Percentiles rank a stretch among this genome's conserved stretches.
These are phyloP conservation scores for Bursaphelenchus okinawaensis DNA, from an alignment of 2,888 invertebrate genomes.

Conservation along the genomic window DNA sequence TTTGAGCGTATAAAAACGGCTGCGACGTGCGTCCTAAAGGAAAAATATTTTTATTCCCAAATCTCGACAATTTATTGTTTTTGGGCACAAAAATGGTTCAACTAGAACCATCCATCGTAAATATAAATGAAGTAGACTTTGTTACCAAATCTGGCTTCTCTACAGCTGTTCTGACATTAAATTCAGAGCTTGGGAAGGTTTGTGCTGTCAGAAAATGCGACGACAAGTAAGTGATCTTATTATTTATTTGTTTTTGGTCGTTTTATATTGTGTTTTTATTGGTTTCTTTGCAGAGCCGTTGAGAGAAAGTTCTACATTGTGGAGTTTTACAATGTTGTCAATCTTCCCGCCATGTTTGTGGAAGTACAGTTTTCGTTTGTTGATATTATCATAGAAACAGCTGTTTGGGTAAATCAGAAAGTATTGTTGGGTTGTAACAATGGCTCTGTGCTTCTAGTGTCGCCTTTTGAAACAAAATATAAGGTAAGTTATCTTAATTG, in stretches of 20 bases:
- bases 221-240: conserved; percentile 3
- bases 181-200: conserved; percentile 9
- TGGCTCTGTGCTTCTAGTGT: conserved; percentile 26
- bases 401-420: conserved; percentile 24
- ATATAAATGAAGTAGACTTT: conserved; percentile 5
- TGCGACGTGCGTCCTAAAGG: no score
- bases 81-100: not conserved
- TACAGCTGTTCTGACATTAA: conserved; percentile 6
- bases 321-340: conserved; percentile 31
- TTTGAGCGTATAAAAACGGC: no score
- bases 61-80: no score
- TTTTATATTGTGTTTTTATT: not conserved
- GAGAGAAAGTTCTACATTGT: conserved; percentile 17
- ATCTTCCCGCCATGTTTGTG: conserved; percentile 24
- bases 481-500: conserved; percentile 17
- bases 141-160: not conserved
- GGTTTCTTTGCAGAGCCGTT: not conserved
- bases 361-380: conserved; percentile 22
- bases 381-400: conserved; percentile 16
- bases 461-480: conserved; percentile 27
- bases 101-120: no score
- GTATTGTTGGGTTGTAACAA: conserved; percentile 22
- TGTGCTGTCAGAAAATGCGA: conserved; percentile 14
- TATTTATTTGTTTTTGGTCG: not conserved
- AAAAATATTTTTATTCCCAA: no score